Base-by-base conservation (phyloP, 2,113 vertebrate genomes). In the Pomatorhinus ruficollis region DNA sequence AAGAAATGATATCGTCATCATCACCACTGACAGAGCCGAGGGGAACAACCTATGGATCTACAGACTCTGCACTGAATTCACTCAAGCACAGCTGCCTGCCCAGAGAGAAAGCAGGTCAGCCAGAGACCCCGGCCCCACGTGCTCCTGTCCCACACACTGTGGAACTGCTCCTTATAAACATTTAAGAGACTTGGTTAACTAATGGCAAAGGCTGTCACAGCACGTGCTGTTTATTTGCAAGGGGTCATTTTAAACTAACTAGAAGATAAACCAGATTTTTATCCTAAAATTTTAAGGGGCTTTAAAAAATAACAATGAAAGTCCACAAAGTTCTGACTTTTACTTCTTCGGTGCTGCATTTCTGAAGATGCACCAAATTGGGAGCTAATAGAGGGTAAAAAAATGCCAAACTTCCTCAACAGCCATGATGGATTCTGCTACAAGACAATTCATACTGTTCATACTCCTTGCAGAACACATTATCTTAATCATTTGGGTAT, bases 1-100 rank as follows among this genome's bases (percentile, higher is more conserved):
- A 89, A 94, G 93, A 91, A 91, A 69, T 1, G 18, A 82, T 4
- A 96, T 6, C 39, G 8, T 96, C 96, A 89, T 90, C 79, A 93
- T 33, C 90, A 94, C 68, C 37, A 40, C 61, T 45, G 65, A 10
- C 0, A 56, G 61, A 17, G 70, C 47, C 1, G 12, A 44, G 56
- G 63, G 1, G 3, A 45, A 50, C 53, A n/a, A 7, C 1, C 69
- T 54, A 15, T 0, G 47, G 81, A 44, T 12, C 82, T 81, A 93
- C 9, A 68, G n/a, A 10, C 54, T 17, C 52, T 53, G 76, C 61
- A 4, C 80, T 15, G 28, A 8, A 16, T 27, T 7, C 50, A n/a
- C 63, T 24, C 53, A 2, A 4, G 9, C 49, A 42, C 35, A 28
- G 3, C 30, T 44, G 71, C 53, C 56, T 82, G 54, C 76, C 39